Evolutionary conservation across 2,113 vertebrate species (phyloP), one percentile per base, ranked within the genome.

Genomic region (Amblyopsis rosae): DNA sequence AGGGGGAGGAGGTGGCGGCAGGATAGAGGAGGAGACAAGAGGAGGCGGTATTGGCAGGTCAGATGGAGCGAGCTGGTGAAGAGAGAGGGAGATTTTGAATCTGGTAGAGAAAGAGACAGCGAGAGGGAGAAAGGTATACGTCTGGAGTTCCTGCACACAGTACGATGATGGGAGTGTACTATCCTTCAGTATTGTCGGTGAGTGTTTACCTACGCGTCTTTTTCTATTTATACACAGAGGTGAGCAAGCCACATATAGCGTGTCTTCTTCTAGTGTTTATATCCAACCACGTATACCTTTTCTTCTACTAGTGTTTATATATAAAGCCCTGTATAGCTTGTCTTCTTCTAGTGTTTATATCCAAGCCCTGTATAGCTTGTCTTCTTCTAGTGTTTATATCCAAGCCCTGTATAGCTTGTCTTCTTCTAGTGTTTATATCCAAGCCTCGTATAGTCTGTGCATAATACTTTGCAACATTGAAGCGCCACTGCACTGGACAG

Each of bases 151-250:
- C 88, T 84, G 87, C 80, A 81, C 87, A 81, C 70, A 90, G 81
- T 89, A 93, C 84, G 73, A 93, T 93, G 92, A 93, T 93, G 91
- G 92, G 92, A 89, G 87, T 92, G 85, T 93, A 91, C 88, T 93
- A 91, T 84, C 89, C 90, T 86, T 87, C 89, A 80, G 82, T 92
- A 88, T 78, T 87, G 82, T 89, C 88, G 91, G 91, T 92, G 88
- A 92, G 92, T 90, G 76, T 84, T 87, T 63, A 64, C 73, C 82
- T 63, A 8, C 1, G 9, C 76, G 55, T 73, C 61, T 73, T 26
- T 26, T 26, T 26, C 26, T 26, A 26, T 26, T 26, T 26, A 26
- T 26, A 26, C 26, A 26, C 26, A 26, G 26, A 26, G 26, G 26
- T 2, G 26, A 26, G 26, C 26, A 26, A 65, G 45, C 6, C n/a